Percentiles rank a stretch among this genome's conserved stretches.
These are phyloP conservation scores for Acrocephalus arundinaceus DNA, from an alignment of 2,113 vertebrate genomes.

Conservation along the genomic window DNA sequence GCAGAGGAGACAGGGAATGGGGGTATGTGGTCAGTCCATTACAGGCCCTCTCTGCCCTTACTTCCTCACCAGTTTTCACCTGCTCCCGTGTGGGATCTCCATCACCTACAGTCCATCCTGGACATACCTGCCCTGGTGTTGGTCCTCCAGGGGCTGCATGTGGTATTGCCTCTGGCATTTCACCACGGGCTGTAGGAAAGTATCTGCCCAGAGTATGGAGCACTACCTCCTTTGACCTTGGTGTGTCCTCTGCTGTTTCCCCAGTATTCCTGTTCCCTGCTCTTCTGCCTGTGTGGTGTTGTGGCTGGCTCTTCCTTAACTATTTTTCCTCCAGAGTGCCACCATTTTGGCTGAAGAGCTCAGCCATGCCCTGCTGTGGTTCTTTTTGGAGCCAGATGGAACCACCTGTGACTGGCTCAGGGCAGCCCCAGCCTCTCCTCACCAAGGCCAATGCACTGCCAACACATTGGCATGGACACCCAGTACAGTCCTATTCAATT, in stretches of 20 bases:
- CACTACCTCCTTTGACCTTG: neutral
- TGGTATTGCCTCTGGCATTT: neutral
- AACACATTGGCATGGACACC: neutral
- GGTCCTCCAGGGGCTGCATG: neutral
- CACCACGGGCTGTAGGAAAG: fast-evolving
- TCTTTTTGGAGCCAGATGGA: neutral
- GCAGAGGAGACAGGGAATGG: neutral
- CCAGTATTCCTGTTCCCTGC: neutral
- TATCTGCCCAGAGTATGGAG: neutral
- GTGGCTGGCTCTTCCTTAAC: neutral
- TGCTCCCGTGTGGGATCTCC: neutral
- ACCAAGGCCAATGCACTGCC: too few species aligned
- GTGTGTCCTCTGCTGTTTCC: neutral
- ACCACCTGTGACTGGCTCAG: neutral
- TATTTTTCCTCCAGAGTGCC: neutral
- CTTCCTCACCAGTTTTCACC: neutral
- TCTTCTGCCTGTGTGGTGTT: neutral
- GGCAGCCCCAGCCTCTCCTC: neutral
- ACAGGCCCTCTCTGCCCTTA: neutral
- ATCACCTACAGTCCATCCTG: fast-evolving
- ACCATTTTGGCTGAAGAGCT: neutral
- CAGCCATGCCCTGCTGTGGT: fast-evolving
- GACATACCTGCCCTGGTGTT: neutral
- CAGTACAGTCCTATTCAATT: neutral
- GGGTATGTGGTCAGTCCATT: neutral